phyloP scores from a whole-genome alignment of 1,140 invertebrate genomes.

The Bombus cullumanus region DNA sequence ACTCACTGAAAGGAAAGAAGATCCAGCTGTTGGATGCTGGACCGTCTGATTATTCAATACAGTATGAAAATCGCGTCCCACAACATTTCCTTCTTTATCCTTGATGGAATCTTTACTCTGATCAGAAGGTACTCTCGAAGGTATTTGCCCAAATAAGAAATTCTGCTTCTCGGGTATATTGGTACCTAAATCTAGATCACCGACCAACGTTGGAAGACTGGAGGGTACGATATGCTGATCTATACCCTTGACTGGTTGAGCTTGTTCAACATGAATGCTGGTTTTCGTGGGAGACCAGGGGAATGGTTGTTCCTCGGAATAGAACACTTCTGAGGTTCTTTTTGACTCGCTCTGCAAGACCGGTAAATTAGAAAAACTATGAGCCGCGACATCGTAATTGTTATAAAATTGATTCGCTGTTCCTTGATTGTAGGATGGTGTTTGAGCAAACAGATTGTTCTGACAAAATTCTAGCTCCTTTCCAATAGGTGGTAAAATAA shows the following conservation, averaged over 20 bases:
- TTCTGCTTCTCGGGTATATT: conserved; percentile 79
- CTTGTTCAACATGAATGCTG: conserved; percentile 78
- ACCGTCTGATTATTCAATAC: conserved; percentile 75
- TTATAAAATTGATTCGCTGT: conserved; percentile 81
- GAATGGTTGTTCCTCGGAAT: conserved; percentile 83
- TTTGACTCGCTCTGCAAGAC: conserved; percentile 76
- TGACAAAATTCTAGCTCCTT: conserved; percentile 81
- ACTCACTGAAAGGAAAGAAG: conserved; percentile 86
- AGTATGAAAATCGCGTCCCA: conserved; percentile 73
- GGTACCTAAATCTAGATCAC: conserved; percentile 84
- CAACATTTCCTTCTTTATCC: conserved; percentile 72
- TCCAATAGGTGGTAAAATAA: conserved; percentile 79
- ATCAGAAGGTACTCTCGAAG: conserved; percentile 65
- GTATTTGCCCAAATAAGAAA: conserved; percentile 77
- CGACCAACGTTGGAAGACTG: conserved; percentile 84
- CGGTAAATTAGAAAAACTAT: conserved; percentile 78
- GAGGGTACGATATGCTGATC: conserved; percentile 82
- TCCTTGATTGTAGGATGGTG: conserved; percentile 78
- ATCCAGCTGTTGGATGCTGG: conserved; percentile 73
- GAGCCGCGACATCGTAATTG: conserved; percentile 79
- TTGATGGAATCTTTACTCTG: conserved; percentile 72
- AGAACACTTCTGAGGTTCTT: conserved; percentile 74
- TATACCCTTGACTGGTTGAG: conserved; percentile 72
- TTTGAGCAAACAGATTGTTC: conserved; percentile 80
- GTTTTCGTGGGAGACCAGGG: conserved; percentile 85